Evolutionary conservation across 2,888 invertebrate genomes (phyloP).

Genomic region (Apodemia zela): DNA sequence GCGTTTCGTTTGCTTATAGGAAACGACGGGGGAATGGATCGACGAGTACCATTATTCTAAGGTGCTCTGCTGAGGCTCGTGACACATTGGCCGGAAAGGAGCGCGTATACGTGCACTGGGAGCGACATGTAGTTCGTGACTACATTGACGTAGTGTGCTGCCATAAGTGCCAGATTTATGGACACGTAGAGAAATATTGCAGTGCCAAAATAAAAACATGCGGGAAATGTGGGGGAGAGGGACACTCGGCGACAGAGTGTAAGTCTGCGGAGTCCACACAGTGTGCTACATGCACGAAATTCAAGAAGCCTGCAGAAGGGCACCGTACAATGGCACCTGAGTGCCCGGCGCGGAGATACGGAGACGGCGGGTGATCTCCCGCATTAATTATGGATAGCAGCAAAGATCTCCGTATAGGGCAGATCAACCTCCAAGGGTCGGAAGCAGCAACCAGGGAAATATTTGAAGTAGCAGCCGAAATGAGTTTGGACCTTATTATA

Average conservation of each 20-base stretch:
- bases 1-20: neutral
- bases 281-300: neutral
- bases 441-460: too few relatives aligned
- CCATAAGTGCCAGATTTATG: neutral
- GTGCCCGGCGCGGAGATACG: too few relatives aligned
- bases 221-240: neutral
- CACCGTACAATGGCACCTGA: too few relatives aligned
- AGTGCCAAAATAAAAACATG: neutral
- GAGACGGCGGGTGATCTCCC: too few relatives aligned
- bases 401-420: too few relatives aligned
- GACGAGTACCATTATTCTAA: neutral
- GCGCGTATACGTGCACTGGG: neutral
- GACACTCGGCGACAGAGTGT: neutral
- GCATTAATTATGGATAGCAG: too few relatives aligned
- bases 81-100: neutral
- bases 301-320: neutral
- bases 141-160: neutral
- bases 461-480: too few relatives aligned
- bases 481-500: too few relatives aligned
- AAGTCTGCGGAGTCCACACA: neutral
- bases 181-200: neutral
- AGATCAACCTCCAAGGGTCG: too few relatives aligned
- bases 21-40: neutral
- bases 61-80: neutral
- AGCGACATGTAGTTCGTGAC: neutral